Percentiles rank a stretch among this genome's conserved stretches.
These are phyloP conservation scores for Sinohyriopsis cumingii DNA, from an alignment of 2,888 invertebrate genomes.

Conservation along the genomic window DNA sequence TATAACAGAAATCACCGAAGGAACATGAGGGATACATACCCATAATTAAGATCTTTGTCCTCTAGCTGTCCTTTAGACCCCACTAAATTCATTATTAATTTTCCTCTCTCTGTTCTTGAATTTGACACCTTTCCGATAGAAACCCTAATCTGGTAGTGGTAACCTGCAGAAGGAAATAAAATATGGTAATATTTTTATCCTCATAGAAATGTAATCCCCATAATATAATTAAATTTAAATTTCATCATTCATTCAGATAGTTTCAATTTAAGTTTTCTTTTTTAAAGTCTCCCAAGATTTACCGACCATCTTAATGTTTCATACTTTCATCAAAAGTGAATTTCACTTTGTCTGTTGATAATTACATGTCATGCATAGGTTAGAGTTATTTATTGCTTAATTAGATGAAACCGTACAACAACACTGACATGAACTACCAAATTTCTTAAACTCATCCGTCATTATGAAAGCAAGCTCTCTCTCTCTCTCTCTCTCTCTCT, in stretches of 20 bases:
- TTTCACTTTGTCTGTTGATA: no score
- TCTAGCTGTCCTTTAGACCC: slow-evolving; percentile 29
- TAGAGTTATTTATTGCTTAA: no score
- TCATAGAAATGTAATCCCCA: slow-evolving; percentile 3
- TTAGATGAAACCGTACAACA: no score
- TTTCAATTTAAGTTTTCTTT: no score
- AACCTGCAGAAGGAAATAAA: slow-evolving; percentile 75
- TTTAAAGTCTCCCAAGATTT: neutral
- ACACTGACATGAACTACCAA: no score
- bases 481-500: no score
- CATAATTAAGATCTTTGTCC: slow-evolving; percentile 16
- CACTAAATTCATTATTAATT: slow-evolving; percentile 25
- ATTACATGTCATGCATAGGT: no score
- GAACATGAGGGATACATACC: slow-evolving; percentile 5
- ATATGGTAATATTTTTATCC: no score
- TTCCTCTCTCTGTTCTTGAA: slow-evolving; percentile 26
- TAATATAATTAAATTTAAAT: neutral
- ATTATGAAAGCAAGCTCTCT: no score
- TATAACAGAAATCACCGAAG: no score
- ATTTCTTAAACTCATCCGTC: no score
- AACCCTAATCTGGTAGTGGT: slow-evolving; percentile 84
- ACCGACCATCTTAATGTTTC: neutral
- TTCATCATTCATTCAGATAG: neutral
- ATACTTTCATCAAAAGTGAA: no score
- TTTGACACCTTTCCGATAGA: slow-evolving; percentile 73